Conservation (phyloP, 2,113 vertebrate genomes). For the Sterna hirundo region DNA sequence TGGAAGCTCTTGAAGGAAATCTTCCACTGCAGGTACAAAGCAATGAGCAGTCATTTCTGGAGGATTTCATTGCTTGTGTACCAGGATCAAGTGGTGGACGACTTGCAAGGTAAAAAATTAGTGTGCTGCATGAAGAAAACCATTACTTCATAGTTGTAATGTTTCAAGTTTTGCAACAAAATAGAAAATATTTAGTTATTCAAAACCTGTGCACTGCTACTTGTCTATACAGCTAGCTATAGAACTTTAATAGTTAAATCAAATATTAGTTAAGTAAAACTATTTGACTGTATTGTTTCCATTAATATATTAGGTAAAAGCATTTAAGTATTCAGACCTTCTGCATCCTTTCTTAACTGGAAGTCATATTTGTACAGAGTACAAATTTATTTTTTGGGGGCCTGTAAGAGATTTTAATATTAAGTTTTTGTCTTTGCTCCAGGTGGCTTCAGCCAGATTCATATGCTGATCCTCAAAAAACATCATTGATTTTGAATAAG, state of each 20-base stretch:
- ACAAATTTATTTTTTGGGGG: background rate
- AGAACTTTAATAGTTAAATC: background rate
- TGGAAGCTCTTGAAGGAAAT: constrained; percentile 95
- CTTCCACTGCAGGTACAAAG: constrained; percentile 95
- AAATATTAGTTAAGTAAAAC: background rate
- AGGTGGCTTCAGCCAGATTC: constrained; percentile 99
- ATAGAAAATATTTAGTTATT: background rate
- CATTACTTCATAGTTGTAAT: background rate
- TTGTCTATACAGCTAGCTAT: background rate
- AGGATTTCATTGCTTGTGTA: constrained; percentile 97
- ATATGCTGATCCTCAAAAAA: constrained; percentile 97
- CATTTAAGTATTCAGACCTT: background rate
- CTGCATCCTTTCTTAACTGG: background rate
- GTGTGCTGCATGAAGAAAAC: background rate
- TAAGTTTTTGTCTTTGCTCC: background rate
- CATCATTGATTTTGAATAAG: constrained; percentile 94
- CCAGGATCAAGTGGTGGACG: constrained; percentile 94
- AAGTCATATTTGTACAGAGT: background rate
- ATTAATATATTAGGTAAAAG: background rate
- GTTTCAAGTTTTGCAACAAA: background rate
- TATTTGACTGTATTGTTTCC: background rate
- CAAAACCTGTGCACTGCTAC: background rate
- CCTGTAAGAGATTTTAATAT: background rate
- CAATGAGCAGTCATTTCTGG: constrained; percentile 97
- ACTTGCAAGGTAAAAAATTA: constrained; percentile 85